Evolutionary conservation across 1,140 invertebrate genomes (phyloP).

Genomic region (Drosophila murphyi): DNA sequence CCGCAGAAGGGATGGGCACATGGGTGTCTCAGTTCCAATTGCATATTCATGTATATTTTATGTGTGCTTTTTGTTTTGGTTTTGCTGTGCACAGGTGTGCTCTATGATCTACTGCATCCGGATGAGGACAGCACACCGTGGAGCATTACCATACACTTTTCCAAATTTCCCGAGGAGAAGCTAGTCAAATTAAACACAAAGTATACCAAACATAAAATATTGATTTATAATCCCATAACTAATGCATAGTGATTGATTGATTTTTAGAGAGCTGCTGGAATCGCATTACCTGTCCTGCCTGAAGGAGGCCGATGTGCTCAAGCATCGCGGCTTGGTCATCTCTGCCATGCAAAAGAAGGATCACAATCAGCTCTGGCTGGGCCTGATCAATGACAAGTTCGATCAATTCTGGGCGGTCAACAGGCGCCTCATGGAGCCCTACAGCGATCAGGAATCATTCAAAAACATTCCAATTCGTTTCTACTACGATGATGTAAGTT

Average conservation of each 20-base stretch:
- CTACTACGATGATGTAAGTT: conserved; percentile 88
- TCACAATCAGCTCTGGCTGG: conserved; percentile 98
- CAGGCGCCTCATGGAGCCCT: conserved; percentile 95
- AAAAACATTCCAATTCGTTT: conserved; percentile 96
- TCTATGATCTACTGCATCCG: conserved; percentile 92
- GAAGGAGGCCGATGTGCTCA: conserved; percentile 99
- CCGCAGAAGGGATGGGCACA: background rate
- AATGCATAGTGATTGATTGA: background rate
- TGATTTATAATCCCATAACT: background rate
- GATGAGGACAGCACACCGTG: conserved; percentile 93
- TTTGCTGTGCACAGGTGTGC: conserved; percentile 85
- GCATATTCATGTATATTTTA: background rate
- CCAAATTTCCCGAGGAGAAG: conserved; percentile 93
- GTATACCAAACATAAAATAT: conserved; percentile 84
- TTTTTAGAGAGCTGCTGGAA: conserved; percentile 94
- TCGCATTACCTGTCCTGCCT: conserved; percentile 97
- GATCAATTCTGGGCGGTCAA: conserved; percentile 99
- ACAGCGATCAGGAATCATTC: conserved; percentile 91
- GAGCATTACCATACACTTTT: conserved; percentile 97
- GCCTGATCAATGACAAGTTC: conserved; percentile 98
- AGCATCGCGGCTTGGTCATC: conserved; percentile 96
- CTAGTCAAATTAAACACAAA: conserved; percentile 91
- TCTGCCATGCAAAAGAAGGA: conserved; percentile 99
- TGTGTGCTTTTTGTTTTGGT: no score
- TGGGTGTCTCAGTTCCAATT: background rate